Conservation (phyloP, 1,140 invertebrate genomes). For the Thaumetopoea pityocampa region DNA sequence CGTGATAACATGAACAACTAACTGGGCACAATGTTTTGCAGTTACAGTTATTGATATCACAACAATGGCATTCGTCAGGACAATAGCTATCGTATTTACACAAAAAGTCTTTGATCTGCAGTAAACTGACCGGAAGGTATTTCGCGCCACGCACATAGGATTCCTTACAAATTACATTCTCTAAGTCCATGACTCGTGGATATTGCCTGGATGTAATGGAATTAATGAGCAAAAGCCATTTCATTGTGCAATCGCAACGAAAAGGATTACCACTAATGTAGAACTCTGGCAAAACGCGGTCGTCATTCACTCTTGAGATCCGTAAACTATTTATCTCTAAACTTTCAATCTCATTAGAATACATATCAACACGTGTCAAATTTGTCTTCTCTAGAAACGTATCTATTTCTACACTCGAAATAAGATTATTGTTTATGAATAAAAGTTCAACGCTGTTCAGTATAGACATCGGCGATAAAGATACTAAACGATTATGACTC, state of each 20-base stretch:
- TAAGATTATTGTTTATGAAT: slow-evolving; percentile 90
- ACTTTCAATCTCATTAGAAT: slow-evolving; percentile 87
- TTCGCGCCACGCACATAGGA: slow-evolving; percentile 84
- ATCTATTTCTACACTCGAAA: slow-evolving; percentile 83
- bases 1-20: slow-evolving; percentile 92
- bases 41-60: slow-evolving; percentile 91
- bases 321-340: slow-evolving; percentile 87
- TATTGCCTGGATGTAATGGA: slow-evolving; percentile 82
- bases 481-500: slow-evolving; percentile 86
- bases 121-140: slow-evolving; percentile 83
- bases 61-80: slow-evolving; percentile 89
- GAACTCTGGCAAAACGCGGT: slow-evolving; percentile 85
- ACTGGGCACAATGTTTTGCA: slow-evolving; percentile 90
- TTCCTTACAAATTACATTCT: slow-evolving; percentile 87
- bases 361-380: slow-evolving; percentile 88
- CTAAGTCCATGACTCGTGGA: slow-evolving; percentile 88
- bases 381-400: slow-evolving; percentile 88
- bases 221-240: slow-evolving; percentile 91
- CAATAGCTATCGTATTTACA: slow-evolving; percentile 90
- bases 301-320: slow-evolving; percentile 78
- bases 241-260: slow-evolving; percentile 90
- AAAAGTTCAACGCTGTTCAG: slow-evolving; percentile 87
- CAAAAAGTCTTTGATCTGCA: slow-evolving; percentile 85
- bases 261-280: slow-evolving; percentile 93
- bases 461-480: slow-evolving; percentile 82